A percentile compares a stretch with the other conserved stretches of the same genome.
phyloP scores from a whole-genome alignment of 2,888 invertebrate species.

The Meteorus cinctellus region DNA sequence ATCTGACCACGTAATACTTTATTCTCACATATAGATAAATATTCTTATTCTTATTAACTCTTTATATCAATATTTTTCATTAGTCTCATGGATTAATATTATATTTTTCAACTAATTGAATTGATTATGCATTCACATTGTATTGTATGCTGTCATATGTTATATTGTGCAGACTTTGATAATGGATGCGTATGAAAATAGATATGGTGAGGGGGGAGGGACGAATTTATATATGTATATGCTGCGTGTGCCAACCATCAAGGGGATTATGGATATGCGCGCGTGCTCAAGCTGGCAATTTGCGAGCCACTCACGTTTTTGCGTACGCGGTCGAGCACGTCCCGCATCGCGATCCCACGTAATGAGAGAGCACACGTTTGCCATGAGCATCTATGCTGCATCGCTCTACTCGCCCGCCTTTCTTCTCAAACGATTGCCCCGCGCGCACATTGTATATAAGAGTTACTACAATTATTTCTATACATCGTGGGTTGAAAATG shows the following conservation, averaged over 20 bases:
- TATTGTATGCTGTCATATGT: too few relatives aligned
- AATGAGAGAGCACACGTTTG: conserved; percentile 67
- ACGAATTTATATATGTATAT: not conserved
- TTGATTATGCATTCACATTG: too few relatives aligned
- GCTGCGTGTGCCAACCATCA: conserved; percentile 13
- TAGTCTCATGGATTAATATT: too few relatives aligned
- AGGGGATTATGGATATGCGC: conserved; percentile 44
- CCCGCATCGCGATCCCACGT: conserved; percentile 64
- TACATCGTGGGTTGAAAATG: not conserved
- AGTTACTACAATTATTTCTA: not conserved
- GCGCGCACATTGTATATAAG: conserved; percentile 4
- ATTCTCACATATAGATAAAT: not conserved
- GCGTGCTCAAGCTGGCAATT: conserved; percentile 64
- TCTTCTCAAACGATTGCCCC: conserved; percentile 1
- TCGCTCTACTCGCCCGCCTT: not conserved
- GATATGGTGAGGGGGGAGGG: not conserved
- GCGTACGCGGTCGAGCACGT: conserved; percentile 56
- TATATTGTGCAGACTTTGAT: not conserved
- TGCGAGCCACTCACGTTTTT: conserved; percentile 69
- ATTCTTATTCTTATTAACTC: not conserved
- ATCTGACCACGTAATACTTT: not conserved
- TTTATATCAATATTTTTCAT: too few relatives aligned
- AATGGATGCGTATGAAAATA: not conserved
- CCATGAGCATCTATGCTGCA: conserved; percentile 1
- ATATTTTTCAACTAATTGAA: too few relatives aligned